phyloP scores from a whole-genome alignment of 2,113 vertebrate genomes.

The Murina feae region DNA sequence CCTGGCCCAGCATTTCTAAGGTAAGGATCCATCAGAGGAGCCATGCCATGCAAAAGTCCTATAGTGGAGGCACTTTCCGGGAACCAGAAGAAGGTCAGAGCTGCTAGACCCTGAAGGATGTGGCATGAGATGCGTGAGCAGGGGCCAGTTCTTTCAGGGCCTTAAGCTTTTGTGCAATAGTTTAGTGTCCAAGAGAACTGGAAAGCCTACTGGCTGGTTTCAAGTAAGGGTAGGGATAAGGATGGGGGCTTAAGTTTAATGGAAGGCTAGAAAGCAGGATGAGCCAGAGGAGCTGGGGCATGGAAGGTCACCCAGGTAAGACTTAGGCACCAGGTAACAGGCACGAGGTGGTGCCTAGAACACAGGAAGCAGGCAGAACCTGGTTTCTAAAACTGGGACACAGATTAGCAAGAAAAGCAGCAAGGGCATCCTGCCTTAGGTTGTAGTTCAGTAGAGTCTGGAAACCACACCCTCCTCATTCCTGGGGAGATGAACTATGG shows the following conservation, averaged over 20 bases:
- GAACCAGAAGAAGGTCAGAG: not conserved
- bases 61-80: not conserved
- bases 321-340: not conserved
- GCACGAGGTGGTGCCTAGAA: not conserved
- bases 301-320: not conserved
- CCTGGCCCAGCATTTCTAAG: not conserved
- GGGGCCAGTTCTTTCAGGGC: not conserved
- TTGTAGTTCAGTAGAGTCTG: not conserved
- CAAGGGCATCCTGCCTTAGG: not conserved
- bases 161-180: not conserved
- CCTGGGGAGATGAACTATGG: not conserved
- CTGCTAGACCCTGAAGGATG: not conserved
- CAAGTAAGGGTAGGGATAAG: not conserved
- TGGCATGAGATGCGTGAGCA: not conserved
- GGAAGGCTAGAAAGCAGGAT: not conserved
- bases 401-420: not conserved
- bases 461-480: not conserved
- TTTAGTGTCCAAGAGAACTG: not conserved
- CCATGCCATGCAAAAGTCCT: not conserved
- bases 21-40: not conserved
- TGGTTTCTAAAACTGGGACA: not conserved
- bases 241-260: not conserved
- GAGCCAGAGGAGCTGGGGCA: not conserved
- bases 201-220: not conserved
- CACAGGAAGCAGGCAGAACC: not conserved